phyloP scores from a whole-genome alignment of 2,113 vertebrate species.

The Labeo rohita region DNA sequence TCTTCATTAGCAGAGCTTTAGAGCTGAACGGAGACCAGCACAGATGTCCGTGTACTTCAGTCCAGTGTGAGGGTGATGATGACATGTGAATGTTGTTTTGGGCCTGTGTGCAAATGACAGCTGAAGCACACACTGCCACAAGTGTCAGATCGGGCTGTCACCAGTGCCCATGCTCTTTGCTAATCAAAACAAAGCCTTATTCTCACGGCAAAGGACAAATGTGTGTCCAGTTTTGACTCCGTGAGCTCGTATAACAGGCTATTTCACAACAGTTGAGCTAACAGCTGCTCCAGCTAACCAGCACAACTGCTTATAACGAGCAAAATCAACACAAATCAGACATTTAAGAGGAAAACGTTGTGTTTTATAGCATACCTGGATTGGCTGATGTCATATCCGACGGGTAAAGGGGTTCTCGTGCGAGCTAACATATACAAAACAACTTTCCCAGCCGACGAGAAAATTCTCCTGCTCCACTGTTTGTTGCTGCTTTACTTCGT shows the following conservation, averaged over 20 bases:
- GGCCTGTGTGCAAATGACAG: conserved; percentile 22
- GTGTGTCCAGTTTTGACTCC: neutral
- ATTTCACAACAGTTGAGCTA: neutral
- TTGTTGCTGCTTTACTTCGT: neutral
- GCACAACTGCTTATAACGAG: neutral
- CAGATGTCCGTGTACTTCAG: too few relatives aligned
- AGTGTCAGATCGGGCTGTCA: neutral
- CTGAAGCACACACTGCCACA: neutral
- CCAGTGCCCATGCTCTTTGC: neutral
- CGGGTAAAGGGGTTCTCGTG: conserved; percentile 24
- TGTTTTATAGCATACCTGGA: conserved; percentile 35
- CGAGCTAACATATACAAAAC: conserved; percentile 52
- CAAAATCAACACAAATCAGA: neutral
- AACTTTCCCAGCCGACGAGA: conserved; percentile 24
- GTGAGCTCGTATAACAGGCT: neutral
- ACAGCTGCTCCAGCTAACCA: conserved; percentile 9
- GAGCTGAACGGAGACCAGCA: too few relatives aligned
- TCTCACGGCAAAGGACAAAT: neutral
- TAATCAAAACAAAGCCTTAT: neutral
- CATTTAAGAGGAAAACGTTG: neutral
- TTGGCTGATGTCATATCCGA: conserved; percentile 52
- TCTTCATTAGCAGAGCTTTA: too few relatives aligned
- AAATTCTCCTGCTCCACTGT: neutral
- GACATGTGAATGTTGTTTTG: neutral
- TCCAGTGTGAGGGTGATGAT: neutral